Evolutionary conservation across 2,797 vertebrate genomes (phyloP).

Genomic region (Syndactyla subalaris): DNA sequence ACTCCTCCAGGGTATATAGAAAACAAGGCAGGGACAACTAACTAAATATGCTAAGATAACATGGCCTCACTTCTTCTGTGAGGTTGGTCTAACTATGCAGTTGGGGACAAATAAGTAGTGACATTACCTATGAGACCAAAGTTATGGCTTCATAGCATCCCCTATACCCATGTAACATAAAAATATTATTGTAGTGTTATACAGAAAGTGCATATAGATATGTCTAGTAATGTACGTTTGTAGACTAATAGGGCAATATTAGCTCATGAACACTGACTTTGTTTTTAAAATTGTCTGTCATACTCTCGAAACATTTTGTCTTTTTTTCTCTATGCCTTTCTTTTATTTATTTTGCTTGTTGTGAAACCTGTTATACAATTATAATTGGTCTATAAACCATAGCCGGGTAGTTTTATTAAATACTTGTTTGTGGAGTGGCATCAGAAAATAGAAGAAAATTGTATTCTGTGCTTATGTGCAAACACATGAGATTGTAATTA

Average conservation of each 20-base stretch:
- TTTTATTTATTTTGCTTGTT: not conserved
- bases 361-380: not conserved
- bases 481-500: not conserved
- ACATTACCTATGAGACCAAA: not conserved
- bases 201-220: not conserved
- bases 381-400: not conserved
- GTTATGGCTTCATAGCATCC: not conserved
- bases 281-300: not conserved
- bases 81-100: not conserved
- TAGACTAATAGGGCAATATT: not conserved
- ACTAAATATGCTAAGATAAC: not conserved
- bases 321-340: not conserved
- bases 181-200: not conserved
- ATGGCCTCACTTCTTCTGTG: not conserved
- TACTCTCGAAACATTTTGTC: not conserved
- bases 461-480: not conserved
- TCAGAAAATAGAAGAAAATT: not conserved
- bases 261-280: not conserved
- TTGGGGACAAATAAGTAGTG: not conserved
- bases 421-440: not conserved
- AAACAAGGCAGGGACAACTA: not conserved
- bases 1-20: fast-evolving
- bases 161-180: not conserved
- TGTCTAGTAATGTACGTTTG: not conserved
- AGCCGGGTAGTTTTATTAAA: not conserved